Evolutionary conservation across 1,140 invertebrate genomes (phyloP).

Genomic region (Helicorthomorpha holstii): DNA sequence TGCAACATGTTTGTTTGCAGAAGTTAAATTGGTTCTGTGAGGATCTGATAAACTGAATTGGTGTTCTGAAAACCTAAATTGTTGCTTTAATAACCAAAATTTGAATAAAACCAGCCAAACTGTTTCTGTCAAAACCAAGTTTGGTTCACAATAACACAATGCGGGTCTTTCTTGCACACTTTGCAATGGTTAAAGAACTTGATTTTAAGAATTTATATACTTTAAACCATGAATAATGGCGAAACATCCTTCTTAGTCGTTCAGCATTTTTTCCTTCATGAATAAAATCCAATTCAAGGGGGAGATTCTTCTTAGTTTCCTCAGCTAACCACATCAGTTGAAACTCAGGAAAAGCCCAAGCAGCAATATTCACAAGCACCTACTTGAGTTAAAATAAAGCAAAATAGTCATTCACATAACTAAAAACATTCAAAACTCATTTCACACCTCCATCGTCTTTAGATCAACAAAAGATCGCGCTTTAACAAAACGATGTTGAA

Average conservation of each 20-base stretch:
- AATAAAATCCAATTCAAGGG: constrained; percentile 78
- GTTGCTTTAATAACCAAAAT: background rate
- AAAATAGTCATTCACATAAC: background rate
- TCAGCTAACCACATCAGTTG: constrained; percentile 92
- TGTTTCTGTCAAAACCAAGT: too few relatives aligned
- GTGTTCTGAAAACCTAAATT: too few relatives aligned
- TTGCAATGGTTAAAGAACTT: too few relatives aligned
- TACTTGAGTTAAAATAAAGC: constrained; percentile 10
- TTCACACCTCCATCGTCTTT: constrained; percentile 85
- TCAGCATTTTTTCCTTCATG: constrained; percentile 87
- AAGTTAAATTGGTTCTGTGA: too few relatives aligned
- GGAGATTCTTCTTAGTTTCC: constrained; percentile 87
- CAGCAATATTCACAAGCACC: constrained; percentile 61
- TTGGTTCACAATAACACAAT: too few relatives aligned
- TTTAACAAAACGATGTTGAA: constrained; percentile 80
- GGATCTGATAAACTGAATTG: too few relatives aligned
- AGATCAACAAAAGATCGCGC: constrained; percentile 76
- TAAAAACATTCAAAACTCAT: too few relatives aligned
- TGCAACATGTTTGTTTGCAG: too few relatives aligned
- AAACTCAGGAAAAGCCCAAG: constrained; percentile 85
- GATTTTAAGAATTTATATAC: too few relatives aligned
- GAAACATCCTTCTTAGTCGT: constrained; percentile 37
- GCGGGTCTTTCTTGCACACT: too few relatives aligned
- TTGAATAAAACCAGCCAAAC: too few relatives aligned
- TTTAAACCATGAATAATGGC: constrained; percentile 38